These are phyloP conservation scores for Muricea muricata DNA, from an alignment of 92 coral and sea anemone genomes.

Conservation along the genomic window DNA sequence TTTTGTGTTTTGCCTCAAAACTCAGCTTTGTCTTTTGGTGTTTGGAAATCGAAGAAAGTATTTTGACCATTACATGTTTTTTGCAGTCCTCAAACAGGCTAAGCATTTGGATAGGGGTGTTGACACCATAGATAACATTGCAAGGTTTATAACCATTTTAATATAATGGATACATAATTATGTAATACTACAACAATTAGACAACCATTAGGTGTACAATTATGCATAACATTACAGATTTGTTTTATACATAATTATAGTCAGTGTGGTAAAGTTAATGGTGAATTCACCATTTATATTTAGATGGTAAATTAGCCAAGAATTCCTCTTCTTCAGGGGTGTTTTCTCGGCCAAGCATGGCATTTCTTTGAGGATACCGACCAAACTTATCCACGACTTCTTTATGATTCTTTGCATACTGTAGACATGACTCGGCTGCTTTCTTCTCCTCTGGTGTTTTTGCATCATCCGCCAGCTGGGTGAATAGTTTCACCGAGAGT, in stretches of 20 bases:
- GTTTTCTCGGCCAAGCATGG: slow-evolving; percentile 71
- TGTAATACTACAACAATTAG: too few species aligned
- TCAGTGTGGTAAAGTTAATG: not conserved
- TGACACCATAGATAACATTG: too few species aligned
- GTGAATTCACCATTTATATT: slow-evolving; percentile 77
- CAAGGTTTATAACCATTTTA: too few species aligned
- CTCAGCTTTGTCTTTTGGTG: too few species aligned
- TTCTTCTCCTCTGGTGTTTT: slow-evolving; percentile 58
- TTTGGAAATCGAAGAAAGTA: too few species aligned
- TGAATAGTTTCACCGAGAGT: slow-evolving; percentile 56
- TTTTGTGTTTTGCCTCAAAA: too few species aligned
- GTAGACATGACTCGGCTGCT: slow-evolving; percentile 16
- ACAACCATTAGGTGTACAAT: too few species aligned
- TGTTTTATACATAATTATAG: not conserved
- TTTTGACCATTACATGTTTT: too few species aligned
- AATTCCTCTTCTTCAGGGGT: slow-evolving; percentile 84
- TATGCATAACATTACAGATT: too few species aligned
- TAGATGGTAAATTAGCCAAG: slow-evolving; percentile 75
- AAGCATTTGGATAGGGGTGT: too few species aligned
- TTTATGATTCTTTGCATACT: slow-evolving; percentile 72
- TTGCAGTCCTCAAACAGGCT: too few species aligned
- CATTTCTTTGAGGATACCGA: slow-evolving; percentile 89
- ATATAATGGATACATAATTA: too few species aligned
- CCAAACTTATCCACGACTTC: slow-evolving; percentile 93
- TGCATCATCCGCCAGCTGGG: slow-evolving; percentile 59